Evolutionary conservation across 2,888 invertebrate genomes (phyloP).

Genomic region (Andrena camellia): DNA sequence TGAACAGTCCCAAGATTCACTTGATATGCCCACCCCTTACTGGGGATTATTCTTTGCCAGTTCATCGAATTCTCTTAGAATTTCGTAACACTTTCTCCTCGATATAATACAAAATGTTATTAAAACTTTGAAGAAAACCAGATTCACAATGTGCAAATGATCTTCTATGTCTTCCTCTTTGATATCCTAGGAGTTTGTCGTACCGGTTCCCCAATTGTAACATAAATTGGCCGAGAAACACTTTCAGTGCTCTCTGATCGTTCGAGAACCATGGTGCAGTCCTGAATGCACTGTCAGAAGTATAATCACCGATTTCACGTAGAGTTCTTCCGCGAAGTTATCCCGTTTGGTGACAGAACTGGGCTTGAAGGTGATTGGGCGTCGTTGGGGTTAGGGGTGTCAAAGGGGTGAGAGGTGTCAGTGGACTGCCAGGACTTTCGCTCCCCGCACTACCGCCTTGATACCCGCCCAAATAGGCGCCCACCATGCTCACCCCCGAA

Average conservation of each 20-base stretch:
- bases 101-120: neutral
- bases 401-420: constrained; percentile 79
- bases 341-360: constrained; percentile 79
- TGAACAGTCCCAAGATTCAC: too few species aligned
- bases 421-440: constrained; percentile 81
- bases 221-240: neutral
- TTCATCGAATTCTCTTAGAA: too few species aligned
- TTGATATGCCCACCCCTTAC: too few species aligned
- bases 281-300: neutral
- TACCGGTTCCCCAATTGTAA: neutral
- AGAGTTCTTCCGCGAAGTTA: constrained; percentile 63
- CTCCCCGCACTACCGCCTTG: constrained; percentile 80
- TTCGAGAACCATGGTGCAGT: neutral
- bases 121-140: neutral
- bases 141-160: neutral
- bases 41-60: too few species aligned
- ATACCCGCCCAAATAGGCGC: constrained; percentile 78
- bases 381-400: constrained; percentile 81
- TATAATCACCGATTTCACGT: constrained; percentile 26
- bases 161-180: neutral
- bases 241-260: neutral
- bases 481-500: constrained; percentile 77
- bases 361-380: constrained; percentile 79
- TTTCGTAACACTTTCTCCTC: neutral
- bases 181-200: neutral